These are phyloP conservation scores for Pycnonotus jocosus DNA, from an alignment of 2,113 vertebrate species.

Conservation along the genomic window DNA sequence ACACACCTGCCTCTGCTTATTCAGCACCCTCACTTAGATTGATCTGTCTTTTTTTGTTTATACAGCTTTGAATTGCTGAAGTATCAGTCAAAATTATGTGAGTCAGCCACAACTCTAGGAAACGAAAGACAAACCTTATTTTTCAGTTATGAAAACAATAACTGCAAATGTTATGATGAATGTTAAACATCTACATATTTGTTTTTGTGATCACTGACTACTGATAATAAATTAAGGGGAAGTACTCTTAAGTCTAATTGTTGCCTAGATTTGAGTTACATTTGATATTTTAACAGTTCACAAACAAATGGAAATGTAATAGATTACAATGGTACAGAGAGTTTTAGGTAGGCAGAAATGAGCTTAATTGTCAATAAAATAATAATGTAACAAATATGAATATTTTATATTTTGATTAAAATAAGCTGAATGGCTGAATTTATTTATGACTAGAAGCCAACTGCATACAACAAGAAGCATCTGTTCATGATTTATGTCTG, in stretches of 20 bases:
- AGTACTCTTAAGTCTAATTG: neutral
- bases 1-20: constrained; percentile 27
- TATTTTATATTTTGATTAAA: neutral
- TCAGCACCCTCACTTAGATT: neutral
- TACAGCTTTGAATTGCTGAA: neutral
- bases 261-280: neutral
- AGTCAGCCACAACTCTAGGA: constrained; percentile 7
- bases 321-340: neutral
- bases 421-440: neutral
- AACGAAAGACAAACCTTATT: neutral
- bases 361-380: neutral
- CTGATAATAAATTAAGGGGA: neutral
- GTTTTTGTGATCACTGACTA: neutral
- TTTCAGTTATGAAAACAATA: neutral
- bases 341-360: neutral
- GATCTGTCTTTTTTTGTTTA: constrained; percentile 24
- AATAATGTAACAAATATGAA: neutral
- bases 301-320: neutral
- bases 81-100: constrained; percentile 14
- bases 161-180: neutral
- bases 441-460: neutral
- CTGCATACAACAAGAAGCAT: neutral
- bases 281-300: neutral
- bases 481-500: neutral
- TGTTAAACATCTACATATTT: neutral